These are phyloP conservation scores for Fabriciana adippe DNA, from an alignment of 2,888 invertebrate genomes.

Conservation along the genomic window DNA sequence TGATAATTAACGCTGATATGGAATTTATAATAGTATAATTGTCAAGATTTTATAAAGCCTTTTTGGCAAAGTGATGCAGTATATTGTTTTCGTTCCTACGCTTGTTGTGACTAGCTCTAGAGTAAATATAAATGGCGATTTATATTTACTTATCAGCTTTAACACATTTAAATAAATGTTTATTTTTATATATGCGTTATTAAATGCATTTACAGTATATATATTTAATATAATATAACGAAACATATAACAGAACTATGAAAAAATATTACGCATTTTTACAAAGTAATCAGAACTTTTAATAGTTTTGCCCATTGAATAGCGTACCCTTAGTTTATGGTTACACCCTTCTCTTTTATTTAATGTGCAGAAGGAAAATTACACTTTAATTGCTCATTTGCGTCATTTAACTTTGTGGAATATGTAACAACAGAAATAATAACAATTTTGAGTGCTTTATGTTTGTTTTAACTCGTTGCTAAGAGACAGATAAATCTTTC, in stretches of 20 bases:
- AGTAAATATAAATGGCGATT: too few species aligned
- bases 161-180: too few species aligned
- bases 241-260: too few species aligned
- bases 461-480: constrained; percentile 39
- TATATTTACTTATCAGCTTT: too few species aligned
- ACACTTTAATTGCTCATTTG: constrained; percentile 58
- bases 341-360: constrained; percentile 30
- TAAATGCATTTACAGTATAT: too few species aligned
- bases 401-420: constrained; percentile 54
- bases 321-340: constrained; percentile 23
- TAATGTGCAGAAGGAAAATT: constrained; percentile 47
- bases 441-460: constrained; percentile 36
- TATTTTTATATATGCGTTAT: too few species aligned
- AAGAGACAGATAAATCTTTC: constrained; percentile 30
- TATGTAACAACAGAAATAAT: constrained; percentile 39
- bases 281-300: constrained; percentile 6
- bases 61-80: not conserved
- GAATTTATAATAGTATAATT: not conserved
- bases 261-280: not conserved
- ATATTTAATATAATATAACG: too few species aligned
- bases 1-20: constrained; percentile 43
- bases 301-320: constrained; percentile 22
- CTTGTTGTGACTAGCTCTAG: not conserved
- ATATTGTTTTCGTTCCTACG: not conserved
- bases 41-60: not conserved